A percentile compares a stretch with the other conserved stretches of the same genome.
These are phyloP conservation scores for Hemicrepidius hirtus DNA, from an alignment of 2,888 invertebrate species.

Conservation along the genomic window DNA sequence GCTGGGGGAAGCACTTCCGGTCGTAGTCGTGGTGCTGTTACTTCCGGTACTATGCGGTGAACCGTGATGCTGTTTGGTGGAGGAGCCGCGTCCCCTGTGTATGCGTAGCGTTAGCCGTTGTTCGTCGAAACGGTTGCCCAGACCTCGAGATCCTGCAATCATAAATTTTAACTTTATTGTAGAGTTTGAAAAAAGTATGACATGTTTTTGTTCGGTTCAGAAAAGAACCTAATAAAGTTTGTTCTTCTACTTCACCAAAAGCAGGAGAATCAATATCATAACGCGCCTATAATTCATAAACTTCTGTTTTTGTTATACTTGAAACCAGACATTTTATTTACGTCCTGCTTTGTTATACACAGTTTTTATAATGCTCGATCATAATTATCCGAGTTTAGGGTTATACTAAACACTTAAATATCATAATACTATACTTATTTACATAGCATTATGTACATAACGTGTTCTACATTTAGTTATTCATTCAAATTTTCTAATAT, in stretches of 20 bases:
- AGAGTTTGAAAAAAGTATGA: slow-evolving; percentile 16
- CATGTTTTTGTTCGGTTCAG: slow-evolving; percentile 4
- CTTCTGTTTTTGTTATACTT: not conserved
- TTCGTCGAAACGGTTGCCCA: slow-evolving; percentile 88
- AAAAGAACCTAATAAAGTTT: slow-evolving; percentile 2
- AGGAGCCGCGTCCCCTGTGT: slow-evolving; percentile 88
- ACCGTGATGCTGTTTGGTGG: slow-evolving; percentile 74
- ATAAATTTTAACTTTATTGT: slow-evolving; percentile 28
- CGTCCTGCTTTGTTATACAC: no score
- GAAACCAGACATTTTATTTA: no score
- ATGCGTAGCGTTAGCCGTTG: slow-evolving; percentile 93
- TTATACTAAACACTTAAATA: no score
- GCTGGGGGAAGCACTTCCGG: slow-evolving; percentile 79
- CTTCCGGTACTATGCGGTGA: slow-evolving; percentile 82
- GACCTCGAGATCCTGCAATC: slow-evolving; percentile 76
- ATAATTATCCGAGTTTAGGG: no score
- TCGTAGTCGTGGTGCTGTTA: slow-evolving; percentile 81
- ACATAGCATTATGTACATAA: no score
- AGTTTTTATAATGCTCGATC: no score
- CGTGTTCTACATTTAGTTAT: no score
- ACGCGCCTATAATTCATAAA: not conserved
- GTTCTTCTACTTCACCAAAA: not conserved
- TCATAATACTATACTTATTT: no score
- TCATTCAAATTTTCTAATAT: no score
- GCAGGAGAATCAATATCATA: not conserved